Evolutionary conservation across 1,140 invertebrate species (phyloP).

Genomic region (Harlomillsia oculata): DNA sequence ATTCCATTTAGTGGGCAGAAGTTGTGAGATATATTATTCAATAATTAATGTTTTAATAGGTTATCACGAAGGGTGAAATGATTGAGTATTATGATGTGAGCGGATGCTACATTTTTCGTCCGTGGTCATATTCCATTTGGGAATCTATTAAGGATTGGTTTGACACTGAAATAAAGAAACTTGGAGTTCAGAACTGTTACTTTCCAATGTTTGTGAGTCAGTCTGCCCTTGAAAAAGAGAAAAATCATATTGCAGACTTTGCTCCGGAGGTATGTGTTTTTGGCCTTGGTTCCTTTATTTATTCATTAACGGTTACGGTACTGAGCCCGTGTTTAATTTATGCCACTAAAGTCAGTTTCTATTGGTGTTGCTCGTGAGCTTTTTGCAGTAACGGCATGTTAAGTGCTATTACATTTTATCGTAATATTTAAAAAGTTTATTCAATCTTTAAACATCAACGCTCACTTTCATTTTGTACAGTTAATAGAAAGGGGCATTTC

Average conservation of each 20-base stretch:
- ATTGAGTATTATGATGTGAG: slow-evolving; percentile 99
- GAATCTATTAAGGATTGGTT: slow-evolving; percentile 83
- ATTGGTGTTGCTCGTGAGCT: too few relatives aligned
- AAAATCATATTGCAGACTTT: slow-evolving; percentile 94
- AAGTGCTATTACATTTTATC: background rate
- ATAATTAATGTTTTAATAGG: slow-evolving; percentile 37
- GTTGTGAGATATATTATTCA: background rate
- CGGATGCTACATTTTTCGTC: slow-evolving; percentile 94
- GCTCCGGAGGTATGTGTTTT: slow-evolving; percentile 70
- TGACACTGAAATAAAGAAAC: slow-evolving; percentile 75
- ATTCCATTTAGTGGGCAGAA: background rate
- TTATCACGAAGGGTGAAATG: slow-evolving; percentile 95
- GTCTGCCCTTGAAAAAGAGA: slow-evolving; percentile 84
- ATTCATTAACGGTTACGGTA: background rate
- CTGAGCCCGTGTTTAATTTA: too few relatives aligned
- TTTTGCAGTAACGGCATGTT: background rate
- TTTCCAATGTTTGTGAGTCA: slow-evolving; percentile 97
- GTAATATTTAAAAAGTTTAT: too few relatives aligned
- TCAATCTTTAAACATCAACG: too few relatives aligned
- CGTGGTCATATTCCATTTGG: slow-evolving; percentile 97
- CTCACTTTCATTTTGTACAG: too few relatives aligned
- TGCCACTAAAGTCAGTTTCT: background rate
- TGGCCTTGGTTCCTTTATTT: background rate
- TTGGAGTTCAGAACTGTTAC: slow-evolving; percentile 94
- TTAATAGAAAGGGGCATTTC: too few relatives aligned